Percentiles rank a stretch among this genome's conserved stretches.
These are phyloP conservation scores for Geophilus truncorum DNA, from an alignment of 2,888 invertebrate genomes.

Conservation along the genomic window DNA sequence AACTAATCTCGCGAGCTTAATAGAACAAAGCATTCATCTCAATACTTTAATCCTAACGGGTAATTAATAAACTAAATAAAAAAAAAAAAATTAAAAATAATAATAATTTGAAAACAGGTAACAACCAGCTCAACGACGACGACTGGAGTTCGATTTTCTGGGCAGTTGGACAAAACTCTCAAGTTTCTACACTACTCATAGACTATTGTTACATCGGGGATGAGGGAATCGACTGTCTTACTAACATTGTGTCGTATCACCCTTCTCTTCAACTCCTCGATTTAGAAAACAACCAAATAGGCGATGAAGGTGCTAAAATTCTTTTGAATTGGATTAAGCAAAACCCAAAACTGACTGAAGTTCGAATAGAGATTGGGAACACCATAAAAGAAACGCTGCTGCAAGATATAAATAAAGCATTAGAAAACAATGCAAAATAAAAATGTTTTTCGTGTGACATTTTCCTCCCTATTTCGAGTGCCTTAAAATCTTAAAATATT, in stretches of 20 bases:
- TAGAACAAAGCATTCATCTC: background rate
- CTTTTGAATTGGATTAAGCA: conserved; percentile 8
- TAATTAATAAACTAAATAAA: background rate
- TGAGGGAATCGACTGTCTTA: conserved; percentile 11
- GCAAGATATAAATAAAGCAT: background rate
- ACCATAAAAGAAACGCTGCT: conserved; percentile 9
- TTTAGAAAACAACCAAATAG: conserved; percentile 29
- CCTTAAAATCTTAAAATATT: too few relatives aligned
- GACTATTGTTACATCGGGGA: conserved; percentile 30
- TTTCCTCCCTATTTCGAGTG: too few relatives aligned
- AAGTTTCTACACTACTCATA: background rate
- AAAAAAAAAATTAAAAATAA: background rate
- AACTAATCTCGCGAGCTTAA: conserved; percentile 22
- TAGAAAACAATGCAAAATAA: background rate
- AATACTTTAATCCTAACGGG: conserved; percentile 12
- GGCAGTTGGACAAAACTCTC: conserved; percentile 25
- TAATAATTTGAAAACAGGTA: background rate
- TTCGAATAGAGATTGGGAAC: background rate
- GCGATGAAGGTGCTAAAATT: background rate
- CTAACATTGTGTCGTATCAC: background rate
- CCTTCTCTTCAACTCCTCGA: background rate
- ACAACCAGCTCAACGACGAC: conserved; percentile 14
- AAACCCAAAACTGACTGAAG: background rate
- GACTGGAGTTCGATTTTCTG: conserved; percentile 30
- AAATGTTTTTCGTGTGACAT: background rate